Evolutionary conservation across 2,797 vertebrate species (phyloP).

Genomic region (Orientallactaga sibirica): DNA sequence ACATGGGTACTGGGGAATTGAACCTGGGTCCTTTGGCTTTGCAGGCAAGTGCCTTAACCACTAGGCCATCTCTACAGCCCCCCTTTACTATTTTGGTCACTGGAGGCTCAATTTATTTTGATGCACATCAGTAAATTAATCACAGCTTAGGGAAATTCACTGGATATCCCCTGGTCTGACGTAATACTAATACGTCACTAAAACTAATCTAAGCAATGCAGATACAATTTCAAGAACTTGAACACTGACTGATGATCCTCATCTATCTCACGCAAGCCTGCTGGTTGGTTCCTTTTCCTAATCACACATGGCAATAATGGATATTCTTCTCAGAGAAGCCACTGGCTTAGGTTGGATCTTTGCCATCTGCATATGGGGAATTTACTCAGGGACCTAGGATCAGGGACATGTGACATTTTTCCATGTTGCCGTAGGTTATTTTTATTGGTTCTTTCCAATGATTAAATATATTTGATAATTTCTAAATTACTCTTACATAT

Average conservation of each 20-base stretch:
- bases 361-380: neutral
- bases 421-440: constrained; percentile 43
- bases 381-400: neutral
- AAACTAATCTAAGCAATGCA: neutral
- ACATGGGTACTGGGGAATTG: too few species aligned
- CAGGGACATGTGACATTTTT: constrained; percentile 1
- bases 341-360: neutral
- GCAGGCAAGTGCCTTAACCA: too few species aligned
- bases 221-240: constrained; percentile 7
- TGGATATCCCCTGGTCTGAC: neutral
- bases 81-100: neutral
- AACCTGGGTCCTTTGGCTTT: too few species aligned
- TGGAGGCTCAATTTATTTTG: neutral
- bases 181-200: neutral
- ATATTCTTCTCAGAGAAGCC: constrained; percentile 6
- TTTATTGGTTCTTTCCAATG: constrained; percentile 55
- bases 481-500: constrained; percentile 38
- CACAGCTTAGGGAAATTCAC: constrained; percentile 22
- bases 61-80: too few species aligned
- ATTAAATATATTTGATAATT: constrained; percentile 28
- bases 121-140: neutral
- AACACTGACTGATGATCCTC: neutral
- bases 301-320: neutral
- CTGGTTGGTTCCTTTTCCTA: neutral
- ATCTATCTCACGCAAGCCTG: neutral